These are phyloP conservation scores for Nixonia krombeini DNA, from an alignment of 1,140 invertebrate species.

Conservation along the genomic window DNA sequence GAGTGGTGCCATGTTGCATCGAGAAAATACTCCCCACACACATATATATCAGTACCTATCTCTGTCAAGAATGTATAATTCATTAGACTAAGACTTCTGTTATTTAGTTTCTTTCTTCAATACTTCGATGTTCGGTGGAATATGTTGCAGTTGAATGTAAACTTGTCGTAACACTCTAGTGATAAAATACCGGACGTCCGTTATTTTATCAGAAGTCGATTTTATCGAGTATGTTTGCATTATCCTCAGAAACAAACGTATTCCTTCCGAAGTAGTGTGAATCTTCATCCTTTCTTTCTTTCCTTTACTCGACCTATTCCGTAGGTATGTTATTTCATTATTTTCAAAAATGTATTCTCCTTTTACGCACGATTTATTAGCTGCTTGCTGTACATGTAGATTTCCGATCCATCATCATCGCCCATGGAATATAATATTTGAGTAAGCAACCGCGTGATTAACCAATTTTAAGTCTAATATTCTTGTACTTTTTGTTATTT, in stretches of 20 bases:
- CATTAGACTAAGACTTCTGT: slow-evolving; percentile 24
- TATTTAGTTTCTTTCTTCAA: not conserved
- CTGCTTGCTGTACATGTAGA: slow-evolving; percentile 55
- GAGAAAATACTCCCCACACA: slow-evolving; percentile 14
- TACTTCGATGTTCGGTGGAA: slow-evolving; percentile 16
- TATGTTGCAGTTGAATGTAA: too few relatives aligned
- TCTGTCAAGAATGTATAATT: slow-evolving; percentile 29
- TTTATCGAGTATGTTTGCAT: too few relatives aligned
- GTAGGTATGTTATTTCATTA: slow-evolving; percentile 52
- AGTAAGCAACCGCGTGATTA: too few relatives aligned
- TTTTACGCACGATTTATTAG: slow-evolving; percentile 64
- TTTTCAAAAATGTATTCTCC: slow-evolving; percentile 45
- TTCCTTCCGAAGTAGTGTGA: too few relatives aligned
- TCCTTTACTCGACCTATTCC: slow-evolving; percentile 22
- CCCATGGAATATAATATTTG: slow-evolving; percentile 39
- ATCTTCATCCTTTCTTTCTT: too few relatives aligned
- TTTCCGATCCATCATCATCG: slow-evolving; percentile 38
- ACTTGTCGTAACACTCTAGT: too few relatives aligned
- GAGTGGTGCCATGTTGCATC: not conserved
- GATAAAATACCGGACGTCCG: too few relatives aligned
- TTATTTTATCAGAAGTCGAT: too few relatives aligned
- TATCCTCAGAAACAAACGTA: too few relatives aligned
- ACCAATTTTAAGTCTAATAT: too few relatives aligned
- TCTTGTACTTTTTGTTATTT: too few relatives aligned
- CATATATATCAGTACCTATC: slow-evolving; percentile 19